Percentiles rank a stretch among this genome's conserved stretches.
These are phyloP conservation scores for Pogonognathellus flavescens DNA, from an alignment of 1,140 invertebrate species.

Conservation along the genomic window DNA sequence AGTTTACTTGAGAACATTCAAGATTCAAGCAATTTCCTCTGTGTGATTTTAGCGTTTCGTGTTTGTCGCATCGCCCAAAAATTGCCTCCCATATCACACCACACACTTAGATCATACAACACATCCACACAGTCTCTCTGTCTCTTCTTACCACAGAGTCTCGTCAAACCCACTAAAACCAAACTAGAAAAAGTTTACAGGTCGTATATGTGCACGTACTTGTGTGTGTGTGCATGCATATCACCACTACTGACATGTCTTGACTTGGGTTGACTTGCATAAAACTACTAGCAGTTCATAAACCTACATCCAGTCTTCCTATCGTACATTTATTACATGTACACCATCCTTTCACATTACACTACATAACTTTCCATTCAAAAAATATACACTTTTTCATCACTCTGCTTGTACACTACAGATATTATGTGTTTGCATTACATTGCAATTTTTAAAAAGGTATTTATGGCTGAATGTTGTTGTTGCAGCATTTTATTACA, in stretches of 20 bases:
- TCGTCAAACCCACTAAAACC: neutral
- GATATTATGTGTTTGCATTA: neutral
- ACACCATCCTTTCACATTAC: neutral
- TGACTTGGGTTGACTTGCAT: slow-evolving; percentile 25
- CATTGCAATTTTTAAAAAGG: neutral
- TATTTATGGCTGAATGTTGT: too few species aligned
- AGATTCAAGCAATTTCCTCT: slow-evolving; percentile 60
- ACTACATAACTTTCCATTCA: neutral
- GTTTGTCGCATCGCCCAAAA: slow-evolving; percentile 56
- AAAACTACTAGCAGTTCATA: slow-evolving; percentile 29
- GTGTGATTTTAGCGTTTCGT: slow-evolving; percentile 53
- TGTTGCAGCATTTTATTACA: too few species aligned
- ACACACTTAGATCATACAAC: slow-evolving; percentile 42
- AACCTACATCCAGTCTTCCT: slow-evolving; percentile 27
- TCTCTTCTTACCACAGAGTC: neutral
- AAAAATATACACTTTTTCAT: neutral
- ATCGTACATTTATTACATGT: neutral
- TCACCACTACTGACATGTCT: slow-evolving; percentile 22
- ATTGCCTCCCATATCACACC: slow-evolving; percentile 49
- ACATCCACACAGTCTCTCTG: slow-evolving; percentile 24
- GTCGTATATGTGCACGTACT: neutral
- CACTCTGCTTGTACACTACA: too few species aligned
- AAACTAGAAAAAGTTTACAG: slow-evolving; percentile 37
- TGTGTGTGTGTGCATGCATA: slow-evolving; percentile 17
- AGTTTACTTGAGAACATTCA: slow-evolving; percentile 41